Conservation (phyloP, 2,797 vertebrate species). For the Lindbergichthys nudifrons region DNA sequence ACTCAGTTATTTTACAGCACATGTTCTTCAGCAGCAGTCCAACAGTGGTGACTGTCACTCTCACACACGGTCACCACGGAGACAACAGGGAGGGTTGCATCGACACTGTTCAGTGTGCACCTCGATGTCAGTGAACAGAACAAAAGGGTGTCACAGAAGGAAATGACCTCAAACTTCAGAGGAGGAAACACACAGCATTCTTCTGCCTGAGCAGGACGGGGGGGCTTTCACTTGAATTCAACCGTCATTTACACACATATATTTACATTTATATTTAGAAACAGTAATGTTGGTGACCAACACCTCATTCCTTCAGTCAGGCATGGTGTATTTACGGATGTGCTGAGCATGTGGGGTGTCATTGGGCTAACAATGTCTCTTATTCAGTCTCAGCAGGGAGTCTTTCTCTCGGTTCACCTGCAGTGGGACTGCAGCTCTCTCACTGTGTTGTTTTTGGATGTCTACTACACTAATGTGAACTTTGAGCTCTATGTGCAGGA, state of each 20-base stretch:
- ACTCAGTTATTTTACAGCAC: not conserved
- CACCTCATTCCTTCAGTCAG: not conserved
- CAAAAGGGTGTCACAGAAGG: conserved; percentile 63
- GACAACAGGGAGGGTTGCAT: conserved; percentile 1
- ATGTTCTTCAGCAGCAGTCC: not conserved
- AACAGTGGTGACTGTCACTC: too few relatives aligned
- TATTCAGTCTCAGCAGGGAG: not conserved
- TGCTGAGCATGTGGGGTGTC: not conserved
- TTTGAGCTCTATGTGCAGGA: not conserved
- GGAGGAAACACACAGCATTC: conserved; percentile 52
- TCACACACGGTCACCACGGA: not conserved
- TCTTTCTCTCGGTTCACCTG: not conserved
- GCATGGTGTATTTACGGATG: not conserved
- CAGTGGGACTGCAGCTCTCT: too few relatives aligned
- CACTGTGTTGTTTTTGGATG: not conserved
- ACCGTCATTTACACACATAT: not conserved
- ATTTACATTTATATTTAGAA: conserved; percentile 27
- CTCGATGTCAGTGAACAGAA: conserved; percentile 44
- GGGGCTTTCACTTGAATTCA: not conserved
- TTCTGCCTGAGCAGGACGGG: conserved; percentile 27
- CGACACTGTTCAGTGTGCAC: conserved; percentile 12
- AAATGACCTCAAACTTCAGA: conserved; percentile 67
- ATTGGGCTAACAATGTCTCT: not conserved
- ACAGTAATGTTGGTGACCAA: not conserved
- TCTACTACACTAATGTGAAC: not conserved